Evolutionary conservation across 2,113 vertebrate species (phyloP).

Genomic region (Callipepla californica): DNA sequence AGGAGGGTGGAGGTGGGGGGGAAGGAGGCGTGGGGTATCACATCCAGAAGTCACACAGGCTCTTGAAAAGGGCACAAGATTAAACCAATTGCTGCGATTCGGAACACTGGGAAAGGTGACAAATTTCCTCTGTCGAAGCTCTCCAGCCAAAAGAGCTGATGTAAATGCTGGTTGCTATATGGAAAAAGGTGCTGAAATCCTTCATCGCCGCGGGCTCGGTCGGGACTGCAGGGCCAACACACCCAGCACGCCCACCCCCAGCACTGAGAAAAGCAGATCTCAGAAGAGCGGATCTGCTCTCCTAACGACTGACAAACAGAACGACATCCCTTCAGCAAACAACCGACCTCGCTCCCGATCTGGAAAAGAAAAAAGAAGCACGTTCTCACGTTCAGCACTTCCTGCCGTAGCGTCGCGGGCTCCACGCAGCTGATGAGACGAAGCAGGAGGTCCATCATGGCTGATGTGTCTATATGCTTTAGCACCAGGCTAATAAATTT

Average conservation of each 20-base stretch:
- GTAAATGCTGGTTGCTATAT: accelerated
- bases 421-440: conserved; percentile 96
- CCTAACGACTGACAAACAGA: not conserved
- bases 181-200: accelerated
- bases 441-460: conserved; percentile 96
- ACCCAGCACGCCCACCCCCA: too few species aligned
- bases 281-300: not conserved
- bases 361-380: accelerated
- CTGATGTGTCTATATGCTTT: conserved; percentile 93
- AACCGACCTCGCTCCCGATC: accelerated
- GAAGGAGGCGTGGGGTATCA: not conserved
- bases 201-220: not conserved
- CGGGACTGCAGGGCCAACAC: not conserved
- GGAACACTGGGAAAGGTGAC: not conserved
- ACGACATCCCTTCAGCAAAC: too few species aligned
- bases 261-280: accelerated
- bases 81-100: not conserved
- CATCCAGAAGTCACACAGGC: not conserved
- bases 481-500: conserved; percentile 91
- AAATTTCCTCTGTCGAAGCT: not conserved
- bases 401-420: conserved; percentile 88
- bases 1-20: too few species aligned
- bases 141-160: not conserved
- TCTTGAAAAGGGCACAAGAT: accelerated
- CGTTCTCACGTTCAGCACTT: conserved; percentile 89